phyloP scores from a whole-genome alignment of 2,888 invertebrate genomes.

The Oscheius onirici region DNA sequence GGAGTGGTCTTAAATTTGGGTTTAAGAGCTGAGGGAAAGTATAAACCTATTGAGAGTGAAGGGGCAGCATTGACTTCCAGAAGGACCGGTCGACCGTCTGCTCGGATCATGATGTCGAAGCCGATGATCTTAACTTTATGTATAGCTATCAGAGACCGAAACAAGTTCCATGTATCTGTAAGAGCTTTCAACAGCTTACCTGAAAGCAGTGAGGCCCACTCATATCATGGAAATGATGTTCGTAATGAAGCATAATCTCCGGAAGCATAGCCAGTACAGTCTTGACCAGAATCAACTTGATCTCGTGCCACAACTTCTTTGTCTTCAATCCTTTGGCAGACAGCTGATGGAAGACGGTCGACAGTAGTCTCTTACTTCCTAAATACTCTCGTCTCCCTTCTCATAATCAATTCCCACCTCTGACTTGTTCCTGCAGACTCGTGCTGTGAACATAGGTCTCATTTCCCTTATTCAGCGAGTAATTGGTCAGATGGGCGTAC shows the following conservation, averaged over 20 bases:
- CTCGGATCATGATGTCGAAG: conserved; percentile 74
- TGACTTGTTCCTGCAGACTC: conserved; percentile 65
- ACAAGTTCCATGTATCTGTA: no score
- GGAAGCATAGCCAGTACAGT: conserved; percentile 74
- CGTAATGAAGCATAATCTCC: conserved; percentile 74
- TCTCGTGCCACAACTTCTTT: conserved; percentile 72
- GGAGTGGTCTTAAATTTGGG: conserved; percentile 38
- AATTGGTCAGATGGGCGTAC: conserved; percentile 75
- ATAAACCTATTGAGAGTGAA: conserved; percentile 73
- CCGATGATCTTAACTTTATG: conserved; percentile 73
- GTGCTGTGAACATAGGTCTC: conserved; percentile 72
- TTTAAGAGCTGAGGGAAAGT: not conserved
- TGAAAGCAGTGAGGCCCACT: conserved; percentile 74
- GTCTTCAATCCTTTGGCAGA: conserved; percentile 72
- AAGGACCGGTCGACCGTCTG: conserved; percentile 73
- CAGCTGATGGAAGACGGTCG: conserved; percentile 73
- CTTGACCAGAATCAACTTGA: conserved; percentile 74
- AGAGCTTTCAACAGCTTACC: conserved; percentile 62
- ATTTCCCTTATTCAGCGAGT: conserved; percentile 74
- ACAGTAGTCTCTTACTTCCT: conserved; percentile 74
- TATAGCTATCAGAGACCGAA: no score
- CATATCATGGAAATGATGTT: conserved; percentile 65
- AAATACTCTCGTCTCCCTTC: conserved; percentile 12
- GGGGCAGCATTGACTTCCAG: conserved; percentile 75
- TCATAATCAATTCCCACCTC: conserved; percentile 44